Percentiles rank a stretch among this genome's conserved stretches.
phyloP scores from a whole-genome alignment of 2,113 vertebrate genomes.

The Telmatochromis sp. region DNA sequence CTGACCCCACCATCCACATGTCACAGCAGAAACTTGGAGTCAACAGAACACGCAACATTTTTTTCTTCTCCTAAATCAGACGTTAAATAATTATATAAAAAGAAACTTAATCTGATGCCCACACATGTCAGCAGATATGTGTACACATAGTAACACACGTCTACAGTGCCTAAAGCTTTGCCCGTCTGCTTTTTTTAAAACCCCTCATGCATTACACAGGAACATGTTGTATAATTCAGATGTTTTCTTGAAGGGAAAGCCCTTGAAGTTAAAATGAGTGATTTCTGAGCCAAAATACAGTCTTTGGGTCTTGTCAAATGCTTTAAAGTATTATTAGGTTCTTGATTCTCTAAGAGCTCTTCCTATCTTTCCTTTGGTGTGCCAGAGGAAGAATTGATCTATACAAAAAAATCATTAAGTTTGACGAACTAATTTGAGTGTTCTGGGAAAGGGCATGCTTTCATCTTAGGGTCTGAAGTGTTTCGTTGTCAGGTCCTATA shows the following conservation, averaged over 20 bases:
- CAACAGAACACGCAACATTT: background rate
- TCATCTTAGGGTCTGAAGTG: background rate
- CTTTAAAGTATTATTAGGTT: background rate
- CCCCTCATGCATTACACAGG: background rate
- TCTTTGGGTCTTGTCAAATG: background rate
- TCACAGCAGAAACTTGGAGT: background rate
- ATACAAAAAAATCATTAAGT: background rate
- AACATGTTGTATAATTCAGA: conserved; percentile 9
- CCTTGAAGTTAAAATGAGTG: conserved; percentile 3
- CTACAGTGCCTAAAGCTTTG: background rate
- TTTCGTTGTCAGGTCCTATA: background rate
- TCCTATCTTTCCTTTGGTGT: background rate
- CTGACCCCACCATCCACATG: background rate
- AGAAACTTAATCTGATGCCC: background rate
- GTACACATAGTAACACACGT: background rate
- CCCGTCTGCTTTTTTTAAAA: background rate
- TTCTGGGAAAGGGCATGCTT: background rate
- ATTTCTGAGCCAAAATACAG: conserved; percentile 9
- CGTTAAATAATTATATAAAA: background rate
- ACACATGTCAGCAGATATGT: background rate
- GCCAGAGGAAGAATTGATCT: background rate
- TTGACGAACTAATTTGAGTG: background rate
- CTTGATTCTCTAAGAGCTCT: background rate
- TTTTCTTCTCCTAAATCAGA: background rate
- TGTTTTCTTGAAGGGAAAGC: conserved; percentile 2